Evolutionary conservation across 2,113 vertebrate species (phyloP).

Genomic region (Toxostoma redivivum): DNA sequence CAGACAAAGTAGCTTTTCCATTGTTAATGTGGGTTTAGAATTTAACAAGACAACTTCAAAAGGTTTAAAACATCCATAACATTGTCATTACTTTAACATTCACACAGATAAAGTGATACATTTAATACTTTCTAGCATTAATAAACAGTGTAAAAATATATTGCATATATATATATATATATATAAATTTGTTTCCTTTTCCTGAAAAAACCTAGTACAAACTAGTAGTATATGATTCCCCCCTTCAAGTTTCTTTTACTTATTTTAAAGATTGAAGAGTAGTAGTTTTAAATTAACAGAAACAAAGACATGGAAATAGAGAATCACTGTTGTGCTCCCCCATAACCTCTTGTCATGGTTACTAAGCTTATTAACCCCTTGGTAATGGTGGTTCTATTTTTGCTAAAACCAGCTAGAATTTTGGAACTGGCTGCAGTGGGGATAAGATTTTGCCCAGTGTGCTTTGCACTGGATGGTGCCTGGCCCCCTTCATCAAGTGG

Average conservation of each 20-base stretch:
- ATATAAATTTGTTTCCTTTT: slow-evolving; percentile 71
- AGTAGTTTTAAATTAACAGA: slow-evolving; percentile 63
- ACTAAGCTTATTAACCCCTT: slow-evolving; percentile 1
- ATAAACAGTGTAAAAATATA: slow-evolving; percentile 79
- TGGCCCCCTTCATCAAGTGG: neutral
- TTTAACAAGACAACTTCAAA: slow-evolving; percentile 38
- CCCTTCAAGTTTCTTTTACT: slow-evolving; percentile 73
- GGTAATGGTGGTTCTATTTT: neutral
- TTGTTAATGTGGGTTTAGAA: slow-evolving; percentile 38
- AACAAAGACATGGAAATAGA: slow-evolving; percentile 12
- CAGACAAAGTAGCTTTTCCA: slow-evolving; percentile 11
- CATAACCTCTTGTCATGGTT: neutral
- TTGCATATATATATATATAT: slow-evolving; percentile 58
- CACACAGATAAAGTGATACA: slow-evolving; percentile 61
- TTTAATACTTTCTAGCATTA: slow-evolving; percentile 62
- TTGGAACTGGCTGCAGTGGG: slow-evolving; percentile 2
- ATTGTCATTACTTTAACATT: slow-evolving; percentile 39
- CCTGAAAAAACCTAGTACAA: slow-evolving; percentile 72
- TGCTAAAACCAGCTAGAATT: neutral
- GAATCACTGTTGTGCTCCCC: neutral
- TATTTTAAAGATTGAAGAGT: slow-evolving; percentile 47
- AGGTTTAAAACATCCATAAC: slow-evolving; percentile 33
- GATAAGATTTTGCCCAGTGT: neutral
- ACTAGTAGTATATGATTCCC: slow-evolving; percentile 64
- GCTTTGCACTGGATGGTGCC: neutral